Base-by-base conservation (phyloP, 1,140 invertebrate species). In the Cherax quadricarinatus region DNA sequence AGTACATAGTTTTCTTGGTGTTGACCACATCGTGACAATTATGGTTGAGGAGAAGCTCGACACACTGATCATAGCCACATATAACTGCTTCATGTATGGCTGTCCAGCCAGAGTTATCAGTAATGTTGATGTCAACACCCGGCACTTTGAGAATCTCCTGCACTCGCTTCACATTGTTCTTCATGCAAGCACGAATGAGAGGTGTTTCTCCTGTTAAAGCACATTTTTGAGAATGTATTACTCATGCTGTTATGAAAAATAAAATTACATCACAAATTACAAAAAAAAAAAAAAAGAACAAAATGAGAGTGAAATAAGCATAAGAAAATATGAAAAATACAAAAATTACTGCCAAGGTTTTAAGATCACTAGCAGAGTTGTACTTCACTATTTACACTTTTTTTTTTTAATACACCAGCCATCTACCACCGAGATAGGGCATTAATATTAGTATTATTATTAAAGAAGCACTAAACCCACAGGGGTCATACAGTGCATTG, bases 91-190 rank as follows among this genome's bases (percentile, higher is more conserved):
- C 85, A 14, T 87, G 85, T 21, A 87, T n/a, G 14, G 85, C 60
- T 14, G 85, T 87, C 85, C 85, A 87, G 12, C 85, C 85, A n/a
- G 7, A 53, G 85, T 87, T 48, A 24, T 87, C 70, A 78, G 30
- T 3, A 70, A 78, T 4, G 73, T 87, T 87, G 62, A 87, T 73
- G 70, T 87, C 85, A 14, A 87, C 51, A 12, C 70, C 85, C 2
- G 85, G 85, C 48, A 87, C 73, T 14, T 16, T 24, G 10, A 87
- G 70, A 9, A 87, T 49, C 5, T 53, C 21, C 4, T 53, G 66
- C 70, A 87, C 73, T 3, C 16, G 70, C 7, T 87, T 48, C 14
- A 78, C 48, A 53, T 87, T 73, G n/a, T 87, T 78, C 62, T 49
- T 87, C 7, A 87, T 87, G 41, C 85, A 87, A 1, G 85, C 66